phyloP scores from a whole-genome alignment of 2,888 invertebrate species.

The Matsumyia berberina region DNA sequence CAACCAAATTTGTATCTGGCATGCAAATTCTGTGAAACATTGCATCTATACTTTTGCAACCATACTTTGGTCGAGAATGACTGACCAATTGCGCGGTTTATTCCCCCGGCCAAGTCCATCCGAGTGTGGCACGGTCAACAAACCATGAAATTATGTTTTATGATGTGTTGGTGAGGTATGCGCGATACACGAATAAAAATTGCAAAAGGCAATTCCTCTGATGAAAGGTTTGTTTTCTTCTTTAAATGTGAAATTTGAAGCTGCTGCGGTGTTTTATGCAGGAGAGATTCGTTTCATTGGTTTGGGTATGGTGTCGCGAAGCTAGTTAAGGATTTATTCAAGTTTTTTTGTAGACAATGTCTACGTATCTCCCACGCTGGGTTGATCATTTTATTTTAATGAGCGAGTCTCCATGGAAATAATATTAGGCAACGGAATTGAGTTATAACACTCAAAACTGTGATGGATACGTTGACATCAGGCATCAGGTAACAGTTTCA shows the following conservation, averaged over 20 bases:
- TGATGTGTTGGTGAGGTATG: constrained; percentile 47
- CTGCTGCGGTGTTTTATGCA: not conserved
- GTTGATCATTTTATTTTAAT: not conserved
- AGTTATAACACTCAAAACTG: no score
- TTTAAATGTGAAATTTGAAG: constrained; percentile 6
- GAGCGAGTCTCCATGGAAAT: not conserved
- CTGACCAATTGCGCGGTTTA: constrained; percentile 10
- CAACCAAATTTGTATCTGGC: not conserved
- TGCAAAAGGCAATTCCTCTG: not conserved
- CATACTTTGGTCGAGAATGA: constrained; percentile 20
- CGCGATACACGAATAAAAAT: constrained; percentile 23
- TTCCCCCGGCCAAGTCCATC: constrained; percentile 15
- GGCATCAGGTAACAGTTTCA: no score
- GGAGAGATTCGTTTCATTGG: constrained; percentile 7
- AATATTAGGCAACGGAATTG: no score
- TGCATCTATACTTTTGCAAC: constrained; percentile 11
- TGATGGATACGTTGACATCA: no score
- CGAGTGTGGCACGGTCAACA: constrained; percentile 30
- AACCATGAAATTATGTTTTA: constrained; percentile 54
- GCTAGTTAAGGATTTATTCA: not conserved
- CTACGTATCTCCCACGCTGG: not conserved
- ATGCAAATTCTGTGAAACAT: not conserved
- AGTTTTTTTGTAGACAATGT: not conserved
- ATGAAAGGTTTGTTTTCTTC: constrained; percentile 21
- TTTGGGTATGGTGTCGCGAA: not conserved